Base-by-base conservation (phyloP, 2,797 vertebrate species). In the Lophotriccus pileatus region DNA sequence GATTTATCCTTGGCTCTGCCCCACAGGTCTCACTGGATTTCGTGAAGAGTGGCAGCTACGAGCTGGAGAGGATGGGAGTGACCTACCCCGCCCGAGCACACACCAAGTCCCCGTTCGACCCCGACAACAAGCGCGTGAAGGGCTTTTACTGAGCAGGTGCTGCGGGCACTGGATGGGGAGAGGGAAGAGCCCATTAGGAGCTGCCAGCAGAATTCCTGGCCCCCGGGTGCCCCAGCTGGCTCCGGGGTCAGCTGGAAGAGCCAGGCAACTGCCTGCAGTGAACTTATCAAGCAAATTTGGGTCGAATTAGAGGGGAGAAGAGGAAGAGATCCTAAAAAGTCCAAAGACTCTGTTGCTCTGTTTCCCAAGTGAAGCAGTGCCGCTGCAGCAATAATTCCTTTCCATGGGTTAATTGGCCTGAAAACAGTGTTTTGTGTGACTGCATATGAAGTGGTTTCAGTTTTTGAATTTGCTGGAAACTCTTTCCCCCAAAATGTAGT, bases 11-110 rank as follows among this genome's bases (percentile, higher is more conserved):
- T 0, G 76, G 24, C 12, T 93, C 30, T 79, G 47, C 69, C 72
- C 22, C 10, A 3, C 88, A 99, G 99, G 99, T 99, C 93, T 98
- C 97, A 0, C 95, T 97, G 36, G 99, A 99, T 84, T 99, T 99
- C 14, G 97, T 99, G 93, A 98, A 96, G 96, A 98, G 92, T 0
- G 99, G 99, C 1, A 97, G 98, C 73, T 99, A 99, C 12, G 89
- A 98, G 28, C 96, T 99, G 98, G 99, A 99, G 97, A 96, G 99
- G 94, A 99, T 99, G 99, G 99, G 99, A 17, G 98, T 98, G 89
- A 89, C 95, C 11, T 99, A 98, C 75, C 91, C 98, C 11, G 99
- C 99, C 86, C 98, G 34, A 53, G 98, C 98, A 50, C 99, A 99
- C 97, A 97, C 99, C 91, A 99, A 98, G 84, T 98, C 99, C 14